phyloP scores from a whole-genome alignment of 1,140 invertebrate species.

The Phortica variegata region DNA sequence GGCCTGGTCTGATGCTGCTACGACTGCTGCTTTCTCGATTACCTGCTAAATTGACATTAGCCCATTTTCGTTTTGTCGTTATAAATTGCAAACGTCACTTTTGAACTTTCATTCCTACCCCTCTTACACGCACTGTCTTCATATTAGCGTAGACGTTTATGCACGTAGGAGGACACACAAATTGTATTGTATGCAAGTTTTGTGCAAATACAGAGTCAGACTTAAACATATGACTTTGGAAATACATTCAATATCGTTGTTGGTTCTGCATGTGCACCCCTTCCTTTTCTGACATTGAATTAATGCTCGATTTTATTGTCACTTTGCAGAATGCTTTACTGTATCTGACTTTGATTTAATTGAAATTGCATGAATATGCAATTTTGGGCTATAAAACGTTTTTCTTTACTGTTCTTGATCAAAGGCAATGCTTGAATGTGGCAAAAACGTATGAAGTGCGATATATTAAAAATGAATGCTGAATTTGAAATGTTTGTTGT shows the following conservation, averaged over 20 bases:
- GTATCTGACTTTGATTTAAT: conserved; percentile 50
- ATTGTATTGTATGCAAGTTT: too few relatives aligned
- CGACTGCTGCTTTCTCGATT: conserved; percentile 32
- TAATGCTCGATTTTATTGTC: conserved; percentile 55
- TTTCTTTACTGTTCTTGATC: neutral
- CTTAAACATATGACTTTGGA: too few relatives aligned
- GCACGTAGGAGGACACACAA: too few relatives aligned
- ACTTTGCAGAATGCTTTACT: conserved; percentile 39
- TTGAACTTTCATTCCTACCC: conserved; percentile 21
- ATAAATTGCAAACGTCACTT: conserved; percentile 53
- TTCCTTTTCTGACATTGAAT: conserved; percentile 44
- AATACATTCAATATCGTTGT: too few relatives aligned
- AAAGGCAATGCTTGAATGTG: neutral
- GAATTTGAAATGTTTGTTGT: too few relatives aligned
- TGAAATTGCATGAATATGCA: conserved; percentile 55
- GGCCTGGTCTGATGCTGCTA: conserved; percentile 1
- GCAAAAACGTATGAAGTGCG: neutral
- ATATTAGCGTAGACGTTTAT: too few relatives aligned
- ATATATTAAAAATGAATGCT: too few relatives aligned
- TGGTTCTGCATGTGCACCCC: too few relatives aligned
- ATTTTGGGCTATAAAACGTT: conserved; percentile 38
- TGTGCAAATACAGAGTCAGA: too few relatives aligned
- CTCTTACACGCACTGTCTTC: too few relatives aligned
- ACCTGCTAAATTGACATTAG: conserved; percentile 52
- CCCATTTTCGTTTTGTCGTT: conserved; percentile 47